Percentiles rank a stretch among this genome's conserved stretches.
These are phyloP conservation scores for Drosophila sulfurigaster DNA, from an alignment of 1,140 invertebrate species.

Conservation along the genomic window DNA sequence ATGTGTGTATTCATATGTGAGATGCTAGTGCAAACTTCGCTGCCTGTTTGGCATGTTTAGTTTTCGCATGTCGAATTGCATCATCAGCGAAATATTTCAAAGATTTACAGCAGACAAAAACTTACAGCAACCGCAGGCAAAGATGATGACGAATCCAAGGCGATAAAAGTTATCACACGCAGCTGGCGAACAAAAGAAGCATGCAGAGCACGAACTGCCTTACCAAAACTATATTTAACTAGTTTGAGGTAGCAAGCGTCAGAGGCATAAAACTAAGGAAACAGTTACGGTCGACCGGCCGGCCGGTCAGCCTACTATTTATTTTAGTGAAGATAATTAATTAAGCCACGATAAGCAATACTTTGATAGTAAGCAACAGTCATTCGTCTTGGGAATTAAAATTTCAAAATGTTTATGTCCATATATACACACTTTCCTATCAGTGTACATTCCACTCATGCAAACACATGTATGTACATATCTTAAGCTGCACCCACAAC, in stretches of 20 bases:
- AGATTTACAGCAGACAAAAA: constrained; percentile 48
- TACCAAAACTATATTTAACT: constrained; percentile 38
- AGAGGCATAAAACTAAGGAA: constrained; percentile 29
- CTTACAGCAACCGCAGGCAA: constrained; percentile 20
- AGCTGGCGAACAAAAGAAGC: constrained; percentile 5
- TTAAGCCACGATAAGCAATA: constrained; percentile 60
- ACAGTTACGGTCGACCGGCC: constrained; percentile 36
- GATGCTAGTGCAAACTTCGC: constrained; percentile 43
- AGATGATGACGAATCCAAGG: constrained; percentile 32
- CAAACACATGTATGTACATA: constrained; percentile 9
- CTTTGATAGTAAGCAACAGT: constrained; percentile 32
- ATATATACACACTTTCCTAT: neutral
- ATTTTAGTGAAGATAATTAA: constrained; percentile 70
- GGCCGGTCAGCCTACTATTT: constrained; percentile 25
- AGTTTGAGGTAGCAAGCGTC: constrained; percentile 19
- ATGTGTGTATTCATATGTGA: constrained; percentile 21
- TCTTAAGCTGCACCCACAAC: constrained; percentile 18
- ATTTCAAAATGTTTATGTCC: constrained; percentile 23
- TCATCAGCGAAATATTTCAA: constrained; percentile 64
- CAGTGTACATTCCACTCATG: neutral
- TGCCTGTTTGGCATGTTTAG: constrained; percentile 40
- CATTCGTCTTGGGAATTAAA: constrained; percentile 41
- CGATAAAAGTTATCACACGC: constrained; percentile 63
- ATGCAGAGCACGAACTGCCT: constrained; percentile 23
- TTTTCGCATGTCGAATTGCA: constrained; percentile 61